Conservation (phyloP, 2,113 vertebrate species). For the Eolophus roseicapilla region DNA sequence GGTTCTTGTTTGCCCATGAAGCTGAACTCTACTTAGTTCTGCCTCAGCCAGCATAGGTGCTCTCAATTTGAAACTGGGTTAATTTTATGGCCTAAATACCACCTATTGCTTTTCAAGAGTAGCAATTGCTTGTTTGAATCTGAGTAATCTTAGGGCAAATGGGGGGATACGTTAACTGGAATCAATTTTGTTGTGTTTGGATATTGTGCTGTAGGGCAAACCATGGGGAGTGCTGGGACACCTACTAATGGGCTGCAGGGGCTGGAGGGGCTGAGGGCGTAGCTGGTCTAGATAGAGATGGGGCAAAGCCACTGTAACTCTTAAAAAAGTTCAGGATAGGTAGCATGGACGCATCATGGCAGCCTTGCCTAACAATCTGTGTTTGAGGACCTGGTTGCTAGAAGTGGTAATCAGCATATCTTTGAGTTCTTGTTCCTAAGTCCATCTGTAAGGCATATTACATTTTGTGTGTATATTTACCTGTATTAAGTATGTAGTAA, state of each 20-base stretch:
- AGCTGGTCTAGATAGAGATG: neutral
- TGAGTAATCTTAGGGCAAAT: neutral
- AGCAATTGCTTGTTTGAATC: neutral
- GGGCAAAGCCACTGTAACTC: neutral
- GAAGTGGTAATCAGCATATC: neutral
- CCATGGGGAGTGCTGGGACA: neutral
- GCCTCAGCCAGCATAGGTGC: constrained; percentile 18
- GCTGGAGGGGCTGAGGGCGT: neutral
- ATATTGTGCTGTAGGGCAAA: neutral
- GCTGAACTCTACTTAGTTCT: neutral
- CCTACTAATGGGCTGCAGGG: neutral
- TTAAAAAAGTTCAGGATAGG: neutral
- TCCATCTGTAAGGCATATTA: neutral
- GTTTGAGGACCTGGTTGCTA: neutral
- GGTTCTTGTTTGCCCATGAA: neutral
- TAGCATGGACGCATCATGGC: too few species aligned
- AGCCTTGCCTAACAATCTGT: neutral
- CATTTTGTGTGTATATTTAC: neutral
- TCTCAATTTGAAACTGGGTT: neutral
- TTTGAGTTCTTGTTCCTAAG: neutral
- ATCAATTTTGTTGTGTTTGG: neutral
- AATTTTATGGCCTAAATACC: neutral
- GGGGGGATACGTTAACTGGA: neutral
- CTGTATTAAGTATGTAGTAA: neutral
- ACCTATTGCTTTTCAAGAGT: neutral